These are phyloP conservation scores for Drosophila rellima DNA, from an alignment of 2,888 invertebrate genomes.

Conservation along the genomic window DNA sequence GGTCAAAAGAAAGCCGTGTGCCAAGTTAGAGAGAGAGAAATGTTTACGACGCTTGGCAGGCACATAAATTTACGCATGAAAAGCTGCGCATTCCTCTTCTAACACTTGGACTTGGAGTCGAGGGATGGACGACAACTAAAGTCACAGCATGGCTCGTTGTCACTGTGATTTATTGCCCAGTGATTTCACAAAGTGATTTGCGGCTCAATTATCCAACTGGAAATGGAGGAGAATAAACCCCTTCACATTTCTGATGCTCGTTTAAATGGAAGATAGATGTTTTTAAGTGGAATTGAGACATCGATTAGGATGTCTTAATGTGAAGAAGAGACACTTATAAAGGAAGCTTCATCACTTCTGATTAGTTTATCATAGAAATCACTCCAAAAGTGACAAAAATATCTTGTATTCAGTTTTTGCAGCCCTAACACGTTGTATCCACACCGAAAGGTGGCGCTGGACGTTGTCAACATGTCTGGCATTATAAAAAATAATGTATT, in stretches of 20 bases:
- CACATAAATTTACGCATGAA: constrained; percentile 82
- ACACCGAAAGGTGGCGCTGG: constrained; percentile 60
- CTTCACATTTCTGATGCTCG: background rate
- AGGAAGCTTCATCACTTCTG: background rate
- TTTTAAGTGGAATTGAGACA: background rate
- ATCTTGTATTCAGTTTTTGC: constrained; percentile 28
- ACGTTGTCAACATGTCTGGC: constrained; percentile 66
- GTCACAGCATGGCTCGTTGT: constrained; percentile 57
- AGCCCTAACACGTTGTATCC: constrained; percentile 58
- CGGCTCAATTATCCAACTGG: constrained; percentile 30
- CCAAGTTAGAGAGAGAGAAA: constrained; percentile 71
- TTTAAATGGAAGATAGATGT: background rate
- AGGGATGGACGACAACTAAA: constrained; percentile 50
- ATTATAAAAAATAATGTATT: constrained; percentile 55
- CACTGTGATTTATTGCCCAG: constrained; percentile 66
- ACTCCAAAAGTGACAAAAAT: background rate
- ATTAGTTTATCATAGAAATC: background rate
- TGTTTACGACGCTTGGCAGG: constrained; percentile 78
- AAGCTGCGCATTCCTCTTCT: constrained; percentile 59
- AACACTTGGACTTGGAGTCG: constrained; percentile 5
- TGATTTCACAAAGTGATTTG: constrained; percentile 46
- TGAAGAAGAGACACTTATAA: background rate
- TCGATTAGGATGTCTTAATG: background rate
- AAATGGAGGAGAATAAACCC: constrained; percentile 2
- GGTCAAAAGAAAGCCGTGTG: constrained; percentile 60